Evolutionary conservation across 2,888 invertebrate genomes (phyloP), one percentile per base, ranked within the genome.

Genomic region (Pammene aurita): DNA sequence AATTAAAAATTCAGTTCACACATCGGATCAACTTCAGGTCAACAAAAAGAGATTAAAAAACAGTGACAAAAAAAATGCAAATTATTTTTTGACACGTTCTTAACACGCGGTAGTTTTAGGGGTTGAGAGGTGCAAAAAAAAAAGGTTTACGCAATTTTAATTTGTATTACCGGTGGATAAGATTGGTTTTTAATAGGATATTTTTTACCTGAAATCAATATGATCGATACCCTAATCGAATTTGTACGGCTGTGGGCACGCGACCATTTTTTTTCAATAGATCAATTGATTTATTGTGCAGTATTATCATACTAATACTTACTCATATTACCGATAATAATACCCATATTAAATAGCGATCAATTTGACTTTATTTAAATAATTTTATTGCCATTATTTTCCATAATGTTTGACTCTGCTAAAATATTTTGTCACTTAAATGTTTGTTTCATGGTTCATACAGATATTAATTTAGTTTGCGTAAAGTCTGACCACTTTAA

Each of bases 1-100:
- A 71, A 80, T 83, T 80, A 77, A 80, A 62, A 75, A 83, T 83
- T 82, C 81, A 73, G 81, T 82, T 85, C 84, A 78, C 85, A 84
- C 83, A 79, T 80, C 73, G 78, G 77, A 81, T 84, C 76, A 80
- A 77, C 75, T 76, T 75, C 71, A 73, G 70, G 74, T 73, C 68
- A 71, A 77, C 75, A 77, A 76, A 75, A 75, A 75, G 62, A 67
- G 71, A 48, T 68, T 69, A 71, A 72, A 80, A 80, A 78, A 79
- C 72, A 74, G 60, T 65, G 48, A 72, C 52, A 74, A 77, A 81
- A 82, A 75, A 77, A 54, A 66, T 66, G 72, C 72, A 65, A 74
- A 74, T 71, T 69, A 71, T 73, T 74, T 73, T 73, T 67, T 65
- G 71, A 66, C 64, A 62, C 62, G 56, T 56, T 66, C 56, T 70